Base-by-base conservation (phyloP, 1,140 invertebrate species). In the Zaprionus capensis region DNA sequence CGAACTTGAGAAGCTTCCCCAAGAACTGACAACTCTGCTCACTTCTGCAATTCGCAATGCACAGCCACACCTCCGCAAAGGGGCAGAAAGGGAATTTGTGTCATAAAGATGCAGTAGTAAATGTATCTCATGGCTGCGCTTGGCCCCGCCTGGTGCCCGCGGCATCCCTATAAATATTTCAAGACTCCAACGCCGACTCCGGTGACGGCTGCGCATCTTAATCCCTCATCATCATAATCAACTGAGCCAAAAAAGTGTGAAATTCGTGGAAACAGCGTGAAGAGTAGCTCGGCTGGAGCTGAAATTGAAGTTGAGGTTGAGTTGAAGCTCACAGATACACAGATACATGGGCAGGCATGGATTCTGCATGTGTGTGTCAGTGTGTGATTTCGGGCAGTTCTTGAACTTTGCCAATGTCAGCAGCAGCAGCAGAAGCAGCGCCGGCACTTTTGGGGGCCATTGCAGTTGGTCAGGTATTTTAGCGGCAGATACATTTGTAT, bases 181-280 rank as follows among this genome's bases (percentile, higher is more conserved):
- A 31, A 64, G n/a, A 59, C 44, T 17, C 41, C 17, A 15, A 15
- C 38, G 38, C 17, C 44, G 12, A 56, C 49, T 17, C 11, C 17
- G 36, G 22, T 34, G 38, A 51, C 36, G 58, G 51, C 73, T 38
- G 65, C 28, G 80, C 76, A 73, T 75, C 81, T 84, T 78, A 83
- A 87, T 87, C 83, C 83, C 87, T 88, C 85, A 90, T 88, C 84
- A 76, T 87, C 81, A 70, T 81, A 85, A 85, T 85, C 82, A 82
- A 79, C 66, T 59, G 49, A 75, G 57, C 53, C 63, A 68, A 77
- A 73, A 71, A 73, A 65, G 38, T 86, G 83, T 82, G 83, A 86
- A 87, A 86, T 86, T 86, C 83, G 76, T 80, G 83, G 83, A 86
- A 86, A 44, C 70, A 66, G 69, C 76, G 28, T 76, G 67, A 72